Base-by-base conservation (phyloP, 2,888 invertebrate species). In the Nomada ruficornis region DNA sequence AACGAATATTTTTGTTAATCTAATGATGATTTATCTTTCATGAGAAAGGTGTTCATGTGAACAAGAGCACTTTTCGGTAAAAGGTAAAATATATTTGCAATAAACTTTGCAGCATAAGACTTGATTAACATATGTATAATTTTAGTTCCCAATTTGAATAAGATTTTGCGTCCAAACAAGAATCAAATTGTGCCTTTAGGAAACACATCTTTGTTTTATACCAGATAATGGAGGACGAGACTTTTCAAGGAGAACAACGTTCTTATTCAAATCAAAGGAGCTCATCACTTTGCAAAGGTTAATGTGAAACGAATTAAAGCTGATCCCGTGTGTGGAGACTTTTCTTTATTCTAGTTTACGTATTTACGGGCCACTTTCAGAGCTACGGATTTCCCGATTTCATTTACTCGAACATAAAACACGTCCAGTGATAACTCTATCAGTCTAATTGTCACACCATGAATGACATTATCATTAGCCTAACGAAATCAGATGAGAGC, bases 281-380 rank as follows among this genome's bases (percentile, higher is more conserved):
- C 65, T 52, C 65, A 65, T 65, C 65, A 52, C 50, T 29, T 29
- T 9, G 47, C 67, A 42, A 67, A 67, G 67, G 54, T 67, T 54
- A 67, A 67, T 55, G 54, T 5, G 42, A 55, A 67, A 67, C 54
- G 20, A 55, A 55, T 68, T 55, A 42, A 55, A 7, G 9, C 15
- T 54, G 15, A 11, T 54, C 2, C 29, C n/a, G 42, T 10, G n/a
- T 26, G 10, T 10, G 11, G 10, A 20, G 10, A 26, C 29, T 15
- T 54, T 68, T 44, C 29, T 36, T 23, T 36, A 55, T 55, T 52
- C 23, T 15, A 5, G 15, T 68, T 15, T 13, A 9, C 2, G 13
- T 20, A 18, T 44, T 57, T 26, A 57, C 68, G 18, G 7, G 7
- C 36, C 42, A 15, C 23, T 15, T 23, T 15, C 15, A 15, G 20